Base-by-base conservation (phyloP, 92 coral and sea anemone genomes). In the Actinostola sp. region DNA sequence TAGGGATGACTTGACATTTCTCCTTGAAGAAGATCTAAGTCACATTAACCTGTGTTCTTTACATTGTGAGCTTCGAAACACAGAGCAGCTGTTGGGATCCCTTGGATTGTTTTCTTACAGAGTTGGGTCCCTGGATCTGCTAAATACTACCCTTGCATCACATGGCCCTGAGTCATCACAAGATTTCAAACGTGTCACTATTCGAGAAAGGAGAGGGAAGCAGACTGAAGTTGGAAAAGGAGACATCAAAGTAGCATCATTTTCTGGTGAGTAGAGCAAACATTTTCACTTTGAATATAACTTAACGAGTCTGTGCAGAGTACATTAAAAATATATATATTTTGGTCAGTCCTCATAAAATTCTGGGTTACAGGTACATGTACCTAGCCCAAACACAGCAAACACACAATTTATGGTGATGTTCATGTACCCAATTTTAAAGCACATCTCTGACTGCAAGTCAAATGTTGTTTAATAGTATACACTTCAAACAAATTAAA, bases 51-150 rank as follows among this genome's bases (percentile, higher is more conserved):
- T 1, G 25, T 66, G 72, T 48, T 66, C 72, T 17, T 48, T 3
- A 10, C 72, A 66, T 44, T 66, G 72, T 66, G 72, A 66, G 25
- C 39, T 66, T 41, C 54, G 72, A 20, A 66, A 66, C 55, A 35
- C 32, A 13, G 72, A 66, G 35, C 55, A 66, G 72, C 55, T 66
- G 25, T 1, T 66, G 23, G 72, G 72, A 31, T 39, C 72, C 16
- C 38, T 1, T 25, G 72, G 72, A 24, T 25, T 66, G 10, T 44
- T 39, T 39, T 53, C 57, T 14, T 29, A 43, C 55, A 41, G 72
- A 0, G 57, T 66, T 66, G 72, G 72, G 55, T 11, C 72, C 19
- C 57, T 66, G 19, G 72, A 66, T 27, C 17, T 30, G 0, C 57
- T 66, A 23, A 66, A 66, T 45, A 21, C 23, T 39, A 44, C 19